Evolutionary conservation across 2,888 invertebrate species (phyloP).

Genomic region (Acanthacorydalis orientalis): DNA sequence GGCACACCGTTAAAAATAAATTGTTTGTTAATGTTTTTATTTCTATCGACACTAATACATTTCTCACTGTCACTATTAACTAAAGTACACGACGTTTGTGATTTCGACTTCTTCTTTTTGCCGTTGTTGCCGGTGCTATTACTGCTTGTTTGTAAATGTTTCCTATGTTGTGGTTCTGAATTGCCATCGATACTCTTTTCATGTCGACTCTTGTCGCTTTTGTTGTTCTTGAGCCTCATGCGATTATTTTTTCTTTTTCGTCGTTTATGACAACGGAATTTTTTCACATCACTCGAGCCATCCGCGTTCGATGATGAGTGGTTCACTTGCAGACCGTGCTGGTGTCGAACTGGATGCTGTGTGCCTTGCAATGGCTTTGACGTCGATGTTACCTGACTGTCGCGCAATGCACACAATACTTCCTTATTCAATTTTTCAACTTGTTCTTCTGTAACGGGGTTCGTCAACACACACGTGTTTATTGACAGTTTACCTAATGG

Average conservation of each 20-base stretch:
- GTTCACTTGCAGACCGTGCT: conserved; percentile 10
- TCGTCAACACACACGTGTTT: conserved; percentile 54
- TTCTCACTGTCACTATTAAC: not conserved
- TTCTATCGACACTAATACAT: not conserved
- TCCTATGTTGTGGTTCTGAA: conserved; percentile 5
- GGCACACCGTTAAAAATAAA: conserved; percentile 3
- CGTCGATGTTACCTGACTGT: conserved; percentile 9
- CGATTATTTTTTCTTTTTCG: conserved; percentile 28
- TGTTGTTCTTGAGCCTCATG: conserved; percentile 27
- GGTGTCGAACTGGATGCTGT: conserved; percentile 25
- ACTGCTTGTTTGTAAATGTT: conserved; percentile 7
- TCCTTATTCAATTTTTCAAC: conserved; percentile 33
- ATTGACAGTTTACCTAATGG: conserved; percentile 56
- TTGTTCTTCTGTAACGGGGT: conserved; percentile 32
- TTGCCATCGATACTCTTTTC: not conserved
- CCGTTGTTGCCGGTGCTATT: conserved; percentile 8
- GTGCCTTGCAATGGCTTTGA: not conserved
- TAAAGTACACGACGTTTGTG: not conserved
- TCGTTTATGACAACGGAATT: conserved; percentile 27
- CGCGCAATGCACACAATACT: conserved; percentile 20
- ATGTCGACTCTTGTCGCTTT: conserved; percentile 1
- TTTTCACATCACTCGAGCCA: conserved; percentile 17
- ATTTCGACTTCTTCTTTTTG: conserved; percentile 7
- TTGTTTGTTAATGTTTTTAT: not conserved
- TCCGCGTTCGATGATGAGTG: conserved; percentile 14